Evolutionary conservation across 2,888 invertebrate species (phyloP), one percentile per base, ranked within the genome.

Genomic region (Trichogramma evanescens): DNA sequence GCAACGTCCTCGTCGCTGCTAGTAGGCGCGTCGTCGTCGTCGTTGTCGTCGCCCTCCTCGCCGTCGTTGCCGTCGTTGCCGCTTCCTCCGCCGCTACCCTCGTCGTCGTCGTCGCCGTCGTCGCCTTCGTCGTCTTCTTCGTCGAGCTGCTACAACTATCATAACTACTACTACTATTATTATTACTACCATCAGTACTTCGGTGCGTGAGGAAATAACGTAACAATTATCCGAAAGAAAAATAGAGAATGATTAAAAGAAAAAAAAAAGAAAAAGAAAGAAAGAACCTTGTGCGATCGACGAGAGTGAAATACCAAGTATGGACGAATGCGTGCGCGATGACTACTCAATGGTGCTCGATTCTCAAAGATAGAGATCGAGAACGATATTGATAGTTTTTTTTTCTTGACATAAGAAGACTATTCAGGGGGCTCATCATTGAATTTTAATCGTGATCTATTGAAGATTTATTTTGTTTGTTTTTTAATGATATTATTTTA

Each of bases 91-190:
- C 51, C 45, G 40, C 44, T 38, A 50, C 7, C 26, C 51, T 49
- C 51, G 40, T 51, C 53, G 50, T 42, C 54, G 45, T 57, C 56
- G 45, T 56, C 9, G 42, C 56, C 55, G 10, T 54, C 50, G 58
- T 58, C 57, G 46, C 52, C 49, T 4, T 54, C 56, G 56, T 61
- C 59, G 57, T 59, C 44, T 26, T 10, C 42, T 13, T 58, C 53
- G 13, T 51, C 42, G 13, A 44, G 38, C 7, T 44, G 45, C 53
- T 49, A 13, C 26, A 7, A 42, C 46, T 56, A 51, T 56, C 48
- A 10, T 60, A 8, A n/a, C n/a, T 8, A 9, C 45, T 45, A n/a
- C n/a, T 40, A 38, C 51, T 43, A 46, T 54, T 38, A 46, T 53
- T 42, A 5, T 41, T 53, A 13, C 43, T n/a, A 53, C 10, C 42